phyloP scores from a whole-genome alignment of 2,113 vertebrate genomes.

The Cathartes aura region DNA sequence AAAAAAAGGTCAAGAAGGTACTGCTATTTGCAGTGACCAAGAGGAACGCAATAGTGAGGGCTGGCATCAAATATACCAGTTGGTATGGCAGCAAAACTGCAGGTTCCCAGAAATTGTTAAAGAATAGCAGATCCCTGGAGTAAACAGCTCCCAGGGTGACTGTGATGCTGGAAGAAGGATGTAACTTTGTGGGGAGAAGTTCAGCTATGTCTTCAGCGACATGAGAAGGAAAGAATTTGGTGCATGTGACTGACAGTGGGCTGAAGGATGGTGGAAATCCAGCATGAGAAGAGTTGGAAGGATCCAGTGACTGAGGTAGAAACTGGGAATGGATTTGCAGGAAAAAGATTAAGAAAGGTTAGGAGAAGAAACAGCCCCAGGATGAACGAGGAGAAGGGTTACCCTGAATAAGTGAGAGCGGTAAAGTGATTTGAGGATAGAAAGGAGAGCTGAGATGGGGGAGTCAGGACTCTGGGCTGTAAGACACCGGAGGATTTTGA shows the following conservation, averaged over 20 bases:
- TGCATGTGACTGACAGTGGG: not conserved
- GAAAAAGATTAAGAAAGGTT: not conserved
- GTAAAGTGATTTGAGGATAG: not conserved
- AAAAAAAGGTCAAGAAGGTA: not conserved
- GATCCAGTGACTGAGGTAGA: not conserved
- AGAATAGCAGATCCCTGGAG: not conserved
- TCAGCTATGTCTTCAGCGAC: not conserved
- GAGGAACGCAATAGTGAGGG: not conserved
- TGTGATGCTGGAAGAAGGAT: not conserved
- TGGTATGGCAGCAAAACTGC: not conserved
- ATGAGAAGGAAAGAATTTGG: not conserved
- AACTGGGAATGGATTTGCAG: not conserved
- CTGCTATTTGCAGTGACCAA: not conserved
- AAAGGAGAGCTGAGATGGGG: not conserved
- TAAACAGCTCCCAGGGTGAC: not conserved
- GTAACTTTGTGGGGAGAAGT: not conserved
- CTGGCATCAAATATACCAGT: not conserved
- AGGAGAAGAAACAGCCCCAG: not conserved
- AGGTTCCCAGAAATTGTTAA: not conserved
- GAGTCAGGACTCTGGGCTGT: not conserved
- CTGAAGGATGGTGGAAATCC: not conserved
- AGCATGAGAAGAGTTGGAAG: not conserved
- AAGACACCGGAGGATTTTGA: not conserved
- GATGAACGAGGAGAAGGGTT: not conserved
- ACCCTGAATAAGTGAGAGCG: not conserved